phyloP scores from a whole-genome alignment of 2,113 vertebrate species.

The Mustelus asterias region DNA sequence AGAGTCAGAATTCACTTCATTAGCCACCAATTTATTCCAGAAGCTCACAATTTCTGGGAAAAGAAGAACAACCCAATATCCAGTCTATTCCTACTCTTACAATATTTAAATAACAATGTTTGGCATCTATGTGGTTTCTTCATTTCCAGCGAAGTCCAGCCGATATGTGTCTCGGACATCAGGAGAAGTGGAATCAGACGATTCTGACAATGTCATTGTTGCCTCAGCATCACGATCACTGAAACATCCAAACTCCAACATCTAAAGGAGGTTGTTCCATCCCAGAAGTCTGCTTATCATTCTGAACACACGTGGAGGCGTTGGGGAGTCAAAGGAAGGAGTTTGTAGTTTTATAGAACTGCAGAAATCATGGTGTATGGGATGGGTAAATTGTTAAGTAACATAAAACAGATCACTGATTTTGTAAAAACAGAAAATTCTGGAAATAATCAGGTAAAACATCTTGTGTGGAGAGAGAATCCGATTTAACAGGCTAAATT shows the following conservation, averaged over 20 bases:
- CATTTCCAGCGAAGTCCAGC: slow-evolving; percentile 48
- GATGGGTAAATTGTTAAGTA: not conserved
- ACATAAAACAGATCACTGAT: not conserved
- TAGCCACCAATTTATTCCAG: not conserved
- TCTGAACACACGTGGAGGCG: too few species aligned
- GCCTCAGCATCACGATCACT: slow-evolving; percentile 55
- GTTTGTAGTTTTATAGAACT: not conserved
- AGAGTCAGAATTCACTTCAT: not conserved
- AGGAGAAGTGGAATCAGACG: slow-evolving; percentile 60
- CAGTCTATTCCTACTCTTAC: not conserved
- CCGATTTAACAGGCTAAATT: not conserved
- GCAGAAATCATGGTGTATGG: not conserved
- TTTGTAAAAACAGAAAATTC: not conserved
- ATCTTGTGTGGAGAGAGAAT: not conserved
- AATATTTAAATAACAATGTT: not conserved
- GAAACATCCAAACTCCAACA: slow-evolving; percentile 53
- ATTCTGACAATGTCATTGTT: slow-evolving; percentile 73
- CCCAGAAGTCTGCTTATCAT: not conserved
- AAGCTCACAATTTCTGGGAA: not conserved
- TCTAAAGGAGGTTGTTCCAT: slow-evolving; percentile 41
- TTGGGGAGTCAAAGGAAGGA: not conserved
- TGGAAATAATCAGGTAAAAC: not conserved
- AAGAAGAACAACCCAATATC: not conserved
- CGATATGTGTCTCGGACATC: not conserved
- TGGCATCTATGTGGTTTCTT: slow-evolving; percentile 35